Evolutionary conservation across 2,797 vertebrate species (phyloP).

Genomic region (Esox masquinongy): DNA sequence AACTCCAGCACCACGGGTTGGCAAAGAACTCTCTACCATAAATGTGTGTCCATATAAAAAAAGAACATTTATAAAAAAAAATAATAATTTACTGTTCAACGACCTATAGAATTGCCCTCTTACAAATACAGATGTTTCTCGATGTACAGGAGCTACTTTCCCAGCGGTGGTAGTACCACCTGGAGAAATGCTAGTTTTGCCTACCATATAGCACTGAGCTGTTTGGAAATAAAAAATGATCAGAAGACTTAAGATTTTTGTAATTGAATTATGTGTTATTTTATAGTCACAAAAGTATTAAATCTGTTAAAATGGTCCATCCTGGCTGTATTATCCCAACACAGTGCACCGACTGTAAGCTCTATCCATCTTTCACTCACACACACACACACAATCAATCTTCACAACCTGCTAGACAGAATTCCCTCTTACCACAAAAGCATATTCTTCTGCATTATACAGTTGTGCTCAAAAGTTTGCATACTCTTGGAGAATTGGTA

Average conservation of each 20-base stretch:
- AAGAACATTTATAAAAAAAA: conserved; percentile 10
- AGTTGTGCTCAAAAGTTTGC: too few relatives aligned
- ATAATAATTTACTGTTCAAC: conserved; percentile 39
- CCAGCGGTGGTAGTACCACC: conserved; percentile 45
- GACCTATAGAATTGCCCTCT: conserved; percentile 47
- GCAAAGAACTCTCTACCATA: conserved; percentile 43
- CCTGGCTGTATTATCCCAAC: neutral
- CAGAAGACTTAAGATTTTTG: conserved; percentile 7
- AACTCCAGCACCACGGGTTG: conserved; percentile 46
- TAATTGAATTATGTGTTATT: conserved; percentile 6
- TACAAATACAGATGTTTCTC: conserved; percentile 69
- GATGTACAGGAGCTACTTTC: conserved; percentile 46
- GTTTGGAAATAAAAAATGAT: conserved; percentile 10
- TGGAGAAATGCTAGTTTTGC: conserved; percentile 51
- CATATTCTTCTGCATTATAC: too few relatives aligned
- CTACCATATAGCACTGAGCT: conserved; percentile 33
- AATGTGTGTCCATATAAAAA: conserved; percentile 43
- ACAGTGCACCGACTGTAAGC: neutral
- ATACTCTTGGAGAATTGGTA: too few relatives aligned
- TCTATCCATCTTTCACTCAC: neutral
- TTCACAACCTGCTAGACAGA: neutral
- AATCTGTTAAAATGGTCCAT: neutral
- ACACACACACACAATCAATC: neutral
- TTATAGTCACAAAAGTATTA: neutral
- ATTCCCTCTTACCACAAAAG: conserved; percentile 15